Evolutionary conservation across 2,113 vertebrate genomes (phyloP), one percentile per base, ranked within the genome.

Genomic region (Eptatretus burgeri): DNA sequence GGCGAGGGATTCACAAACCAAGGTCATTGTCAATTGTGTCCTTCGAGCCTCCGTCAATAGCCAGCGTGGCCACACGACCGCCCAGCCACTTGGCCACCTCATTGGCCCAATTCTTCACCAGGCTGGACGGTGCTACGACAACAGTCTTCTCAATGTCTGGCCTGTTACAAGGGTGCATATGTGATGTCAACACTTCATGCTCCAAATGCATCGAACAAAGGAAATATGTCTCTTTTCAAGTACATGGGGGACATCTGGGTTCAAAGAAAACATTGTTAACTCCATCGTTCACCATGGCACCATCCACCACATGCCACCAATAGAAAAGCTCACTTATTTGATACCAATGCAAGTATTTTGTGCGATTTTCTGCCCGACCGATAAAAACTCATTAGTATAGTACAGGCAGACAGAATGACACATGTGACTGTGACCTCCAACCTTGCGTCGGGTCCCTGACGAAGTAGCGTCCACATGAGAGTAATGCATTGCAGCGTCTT

Each of bases 401-500:
- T 41, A 41, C 27, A 41, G 27, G 27, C 27, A 41, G 27, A 41
- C 27, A 41, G 27, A 41, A 3, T 41, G 27, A 41, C 27, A 41
- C 3, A 41, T 7, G 7, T 41, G n/a, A n/a, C n/a, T n/a, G 27
- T 41, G 27, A 41, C 27, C 27, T 41, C 27, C 27, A 41, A 60
- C 56, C 19, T 60, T 66, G 75, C 72, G 41, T 94, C 84, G 0
- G 87, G 84, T 66, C 86, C 91, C 71, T 98, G 91, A 18, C 80
- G 79, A 2, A 98, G 75, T 49, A 98, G 79, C 0, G 91, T 98
- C 91, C 91, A 98, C 67, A 93, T 77, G 63, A 98, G 76, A 0
- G 85, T 67, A 70, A 98, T 95, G 68, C 87, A 95, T 74, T 98
- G 91, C 19, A 98, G 68, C 0, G 89, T 95, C 75, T 98, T 98